Conservation (phyloP, 2,888 invertebrate genomes). For the Lepidocyrtoides sp. region DNA sequence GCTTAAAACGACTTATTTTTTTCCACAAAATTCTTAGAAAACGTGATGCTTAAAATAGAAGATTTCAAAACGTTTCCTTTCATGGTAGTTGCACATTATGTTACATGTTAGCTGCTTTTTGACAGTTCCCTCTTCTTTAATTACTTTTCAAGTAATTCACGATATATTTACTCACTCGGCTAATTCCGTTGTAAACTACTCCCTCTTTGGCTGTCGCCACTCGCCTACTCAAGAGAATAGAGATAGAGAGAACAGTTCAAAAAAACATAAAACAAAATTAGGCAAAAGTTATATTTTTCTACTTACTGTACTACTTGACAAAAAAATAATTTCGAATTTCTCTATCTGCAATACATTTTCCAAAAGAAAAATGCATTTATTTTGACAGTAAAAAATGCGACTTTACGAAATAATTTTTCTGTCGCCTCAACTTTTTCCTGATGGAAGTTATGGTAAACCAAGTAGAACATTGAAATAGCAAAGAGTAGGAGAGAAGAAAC, state of each 20-base stretch:
- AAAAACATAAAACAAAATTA: background rate
- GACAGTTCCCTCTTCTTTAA: slow-evolving; percentile 12
- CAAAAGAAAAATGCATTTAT: slow-evolving; percentile 34
- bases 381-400: slow-evolving; percentile 45
- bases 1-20: background rate
- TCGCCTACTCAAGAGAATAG: background rate
- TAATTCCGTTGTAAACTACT: background rate
- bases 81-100: background rate
- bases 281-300: background rate
- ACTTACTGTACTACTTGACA: background rate
- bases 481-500: background rate
- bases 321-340: background rate
- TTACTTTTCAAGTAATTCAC: slow-evolving; percentile 6
- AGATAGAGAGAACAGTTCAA: background rate
- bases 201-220: too few relatives aligned
- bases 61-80: background rate
- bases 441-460: background rate
- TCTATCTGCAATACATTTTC: background rate
- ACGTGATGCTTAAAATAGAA: slow-evolving; percentile 31
- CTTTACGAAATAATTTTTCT: slow-evolving; percentile 20
- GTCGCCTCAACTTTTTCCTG: background rate
- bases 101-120: background rate
- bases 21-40: slow-evolving; percentile 18
- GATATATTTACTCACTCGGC: background rate
- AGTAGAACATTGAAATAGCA: background rate